Conservation (phyloP, 2,113 vertebrate genomes). For the Gasterosteus aculeatus region DNA sequence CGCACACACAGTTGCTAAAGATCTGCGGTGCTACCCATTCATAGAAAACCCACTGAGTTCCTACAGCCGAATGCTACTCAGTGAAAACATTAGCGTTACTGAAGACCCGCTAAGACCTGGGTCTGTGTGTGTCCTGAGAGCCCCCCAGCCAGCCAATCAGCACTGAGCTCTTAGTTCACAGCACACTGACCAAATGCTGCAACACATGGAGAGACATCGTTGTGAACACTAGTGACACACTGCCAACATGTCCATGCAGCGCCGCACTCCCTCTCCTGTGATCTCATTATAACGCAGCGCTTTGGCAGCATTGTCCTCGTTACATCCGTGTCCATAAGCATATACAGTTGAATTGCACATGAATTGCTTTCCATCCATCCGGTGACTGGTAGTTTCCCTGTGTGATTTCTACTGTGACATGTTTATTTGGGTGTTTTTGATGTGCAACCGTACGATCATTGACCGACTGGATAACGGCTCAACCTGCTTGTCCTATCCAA, state of each 20-base stretch:
- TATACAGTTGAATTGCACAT: background rate
- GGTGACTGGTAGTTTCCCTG: background rate
- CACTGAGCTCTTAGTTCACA: constrained; percentile 18
- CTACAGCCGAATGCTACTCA: constrained; percentile 11
- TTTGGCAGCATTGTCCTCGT: background rate
- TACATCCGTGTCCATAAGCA: background rate
- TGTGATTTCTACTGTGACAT: background rate
- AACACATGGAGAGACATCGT: constrained; percentile 23
- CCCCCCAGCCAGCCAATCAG: constrained; percentile 45
- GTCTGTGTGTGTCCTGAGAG: constrained; percentile 17
- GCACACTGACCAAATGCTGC: constrained; percentile 43
- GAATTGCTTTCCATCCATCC: background rate
- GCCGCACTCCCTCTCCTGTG: background rate
- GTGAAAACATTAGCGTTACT: background rate
- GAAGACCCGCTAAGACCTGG: background rate
- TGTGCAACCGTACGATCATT: background rate
- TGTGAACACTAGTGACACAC: background rate
- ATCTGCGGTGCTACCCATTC: background rate
- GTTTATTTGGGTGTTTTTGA: background rate
- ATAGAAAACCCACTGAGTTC: constrained; percentile 3
- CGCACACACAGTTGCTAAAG: background rate
- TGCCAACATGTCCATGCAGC: background rate
- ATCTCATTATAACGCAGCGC: background rate
- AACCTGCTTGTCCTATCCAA: background rate
- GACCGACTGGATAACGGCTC: background rate